phyloP scores from a whole-genome alignment of 1,140 invertebrate genomes.

The Drosophila ohnishii region DNA sequence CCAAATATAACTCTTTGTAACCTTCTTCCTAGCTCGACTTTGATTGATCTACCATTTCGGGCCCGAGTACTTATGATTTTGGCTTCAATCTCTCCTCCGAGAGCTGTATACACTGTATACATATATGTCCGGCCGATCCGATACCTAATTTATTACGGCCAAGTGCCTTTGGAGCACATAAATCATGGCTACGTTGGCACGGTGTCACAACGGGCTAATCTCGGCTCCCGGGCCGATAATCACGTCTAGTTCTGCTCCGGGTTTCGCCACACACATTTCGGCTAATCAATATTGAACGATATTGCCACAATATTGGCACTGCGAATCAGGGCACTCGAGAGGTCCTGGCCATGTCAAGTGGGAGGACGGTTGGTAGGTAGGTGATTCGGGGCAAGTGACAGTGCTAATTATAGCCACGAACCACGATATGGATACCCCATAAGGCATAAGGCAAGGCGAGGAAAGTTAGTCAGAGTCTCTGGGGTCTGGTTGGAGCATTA shows the following conservation, averaged over 20 bases:
- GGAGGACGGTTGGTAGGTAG: background rate
- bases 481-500: slow-evolving; percentile 21
- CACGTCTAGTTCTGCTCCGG: slow-evolving; percentile 18
- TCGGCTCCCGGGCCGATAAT: slow-evolving; percentile 48
- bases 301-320: slow-evolving; percentile 61
- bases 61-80: background rate
- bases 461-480: slow-evolving; percentile 28
- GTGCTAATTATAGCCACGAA: slow-evolving; percentile 33
- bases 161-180: slow-evolving; percentile 31
- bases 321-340: slow-evolving; percentile 11
- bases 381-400: slow-evolving; percentile 26
- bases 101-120: slow-evolving; percentile 6
- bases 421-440: background rate
- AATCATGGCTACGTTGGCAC: slow-evolving; percentile 53
- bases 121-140: background rate
- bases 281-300: slow-evolving; percentile 55
- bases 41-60: slow-evolving; percentile 47
- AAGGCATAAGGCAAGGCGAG: background rate
- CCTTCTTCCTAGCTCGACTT: slow-evolving; percentile 16
- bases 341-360: slow-evolving; percentile 15
- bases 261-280: slow-evolving; percentile 9
- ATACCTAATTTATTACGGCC: slow-evolving; percentile 37
- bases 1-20: background rate
- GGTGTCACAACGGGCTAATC: slow-evolving; percentile 48
- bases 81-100: slow-evolving; percentile 13